Evolutionary conservation across 2,113 vertebrate genomes (phyloP).

Genomic region (Macroglossus sobrinus): DNA sequence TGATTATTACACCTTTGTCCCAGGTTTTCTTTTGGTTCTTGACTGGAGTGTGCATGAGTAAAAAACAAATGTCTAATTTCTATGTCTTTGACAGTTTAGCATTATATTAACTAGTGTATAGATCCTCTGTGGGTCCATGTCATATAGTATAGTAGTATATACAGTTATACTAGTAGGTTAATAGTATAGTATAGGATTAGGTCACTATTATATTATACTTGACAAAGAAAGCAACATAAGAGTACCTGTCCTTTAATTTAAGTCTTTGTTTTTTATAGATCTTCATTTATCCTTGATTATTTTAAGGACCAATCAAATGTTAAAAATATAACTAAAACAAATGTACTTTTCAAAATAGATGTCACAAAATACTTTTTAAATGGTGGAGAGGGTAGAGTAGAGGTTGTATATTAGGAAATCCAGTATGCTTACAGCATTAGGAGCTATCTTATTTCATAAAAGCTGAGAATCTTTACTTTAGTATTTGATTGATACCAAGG

Average conservation of each 20-base stretch:
- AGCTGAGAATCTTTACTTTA: background rate
- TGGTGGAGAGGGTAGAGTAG: background rate
- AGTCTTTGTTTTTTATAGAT: background rate
- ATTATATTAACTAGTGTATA: background rate
- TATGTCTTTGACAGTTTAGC: background rate
- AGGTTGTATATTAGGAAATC: background rate
- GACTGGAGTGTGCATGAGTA: background rate
- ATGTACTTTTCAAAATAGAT: background rate
- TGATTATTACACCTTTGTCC: background rate
- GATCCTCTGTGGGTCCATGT: background rate
- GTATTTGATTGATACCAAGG: background rate
- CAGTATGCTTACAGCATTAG: background rate
- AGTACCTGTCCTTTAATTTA: background rate
- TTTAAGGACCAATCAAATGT: background rate
- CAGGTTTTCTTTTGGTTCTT: background rate
- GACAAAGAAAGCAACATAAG: background rate
- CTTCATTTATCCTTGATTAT: conserved; percentile 36
- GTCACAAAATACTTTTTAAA: background rate
- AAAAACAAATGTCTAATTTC: background rate
- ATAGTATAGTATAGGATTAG: background rate
- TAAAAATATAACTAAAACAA: conserved; percentile 14
- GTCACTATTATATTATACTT: background rate
- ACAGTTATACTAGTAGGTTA: background rate
- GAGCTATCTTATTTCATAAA: background rate
- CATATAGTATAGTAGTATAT: background rate